Percentiles rank a stretch among this genome's conserved stretches.
These are phyloP conservation scores for Coreoperca whiteheadi DNA, from an alignment of 2,113 vertebrate genomes.

Conservation along the genomic window DNA sequence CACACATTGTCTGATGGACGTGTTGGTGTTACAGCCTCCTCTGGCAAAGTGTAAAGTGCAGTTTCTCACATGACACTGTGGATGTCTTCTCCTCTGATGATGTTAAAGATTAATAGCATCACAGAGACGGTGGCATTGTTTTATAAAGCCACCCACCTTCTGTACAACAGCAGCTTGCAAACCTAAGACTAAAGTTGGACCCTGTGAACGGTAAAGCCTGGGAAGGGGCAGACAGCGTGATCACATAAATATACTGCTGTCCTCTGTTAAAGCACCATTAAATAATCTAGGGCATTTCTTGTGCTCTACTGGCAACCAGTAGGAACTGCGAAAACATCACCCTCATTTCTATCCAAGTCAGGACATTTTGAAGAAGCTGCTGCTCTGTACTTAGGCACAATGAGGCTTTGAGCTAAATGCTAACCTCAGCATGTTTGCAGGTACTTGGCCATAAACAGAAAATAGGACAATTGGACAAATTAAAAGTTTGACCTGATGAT, in stretches of 20 bases:
- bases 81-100: constrained; percentile 59
- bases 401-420: too few species aligned
- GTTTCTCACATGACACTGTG: constrained; percentile 79
- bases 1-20: constrained; percentile 6
- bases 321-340: neutral
- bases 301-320: neutral
- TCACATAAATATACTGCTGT: neutral
- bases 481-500: too few species aligned
- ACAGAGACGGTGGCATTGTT: neutral
- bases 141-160: constrained; percentile 1
- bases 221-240: neutral
- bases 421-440: too few species aligned
- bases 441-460: too few species aligned
- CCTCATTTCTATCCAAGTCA: neutral
- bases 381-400: too few species aligned
- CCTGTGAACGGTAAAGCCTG: neutral
- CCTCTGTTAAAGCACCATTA: neutral
- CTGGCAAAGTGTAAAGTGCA: constrained; percentile 79
- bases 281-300: neutral
- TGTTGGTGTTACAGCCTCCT: constrained; percentile 22
- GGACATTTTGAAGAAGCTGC: too few species aligned
- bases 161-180: neutral
- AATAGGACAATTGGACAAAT: too few species aligned
- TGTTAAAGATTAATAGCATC: constrained; percentile 85
- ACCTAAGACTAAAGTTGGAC: neutral